phyloP scores from a whole-genome alignment of 2,113 vertebrate genomes.

The Trogon melanurus region DNA sequence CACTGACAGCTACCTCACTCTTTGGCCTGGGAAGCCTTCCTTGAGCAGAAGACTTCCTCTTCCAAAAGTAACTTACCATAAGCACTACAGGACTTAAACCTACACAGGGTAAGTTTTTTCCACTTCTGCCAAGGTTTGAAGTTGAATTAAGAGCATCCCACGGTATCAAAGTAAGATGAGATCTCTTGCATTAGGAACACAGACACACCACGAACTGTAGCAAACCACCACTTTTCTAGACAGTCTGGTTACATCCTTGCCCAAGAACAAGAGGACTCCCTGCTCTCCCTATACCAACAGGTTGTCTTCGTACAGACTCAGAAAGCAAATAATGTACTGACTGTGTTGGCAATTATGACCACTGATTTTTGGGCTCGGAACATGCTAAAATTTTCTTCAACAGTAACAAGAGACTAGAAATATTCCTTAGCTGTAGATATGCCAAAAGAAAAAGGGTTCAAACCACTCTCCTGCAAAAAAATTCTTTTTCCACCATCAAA shows the following conservation, averaged over 20 bases:
- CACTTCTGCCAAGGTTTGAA: not conserved
- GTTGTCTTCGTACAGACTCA: not conserved
- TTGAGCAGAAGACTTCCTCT: not conserved
- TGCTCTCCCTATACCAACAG: not conserved
- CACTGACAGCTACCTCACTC: not conserved
- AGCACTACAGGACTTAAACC: not conserved
- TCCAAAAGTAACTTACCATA: not conserved
- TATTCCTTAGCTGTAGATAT: not conserved
- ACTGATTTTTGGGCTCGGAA: not conserved
- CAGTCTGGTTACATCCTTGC: not conserved
- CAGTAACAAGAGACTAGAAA: not conserved
- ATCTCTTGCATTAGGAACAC: not conserved
- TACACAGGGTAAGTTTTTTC: not conserved
- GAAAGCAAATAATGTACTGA: not conserved
- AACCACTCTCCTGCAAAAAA: not conserved
- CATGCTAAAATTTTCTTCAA: not conserved
- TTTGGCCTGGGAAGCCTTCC: not conserved
- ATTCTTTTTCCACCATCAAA: not conserved
- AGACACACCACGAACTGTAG: not conserved
- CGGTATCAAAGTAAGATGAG: not conserved
- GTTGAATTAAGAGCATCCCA: not conserved
- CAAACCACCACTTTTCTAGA: not conserved
- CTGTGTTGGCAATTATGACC: not conserved
- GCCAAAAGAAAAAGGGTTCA: not conserved
- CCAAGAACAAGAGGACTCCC: not conserved